Base-by-base conservation (phyloP, 2,113 vertebrate species). In the Fregetta grallaria region DNA sequence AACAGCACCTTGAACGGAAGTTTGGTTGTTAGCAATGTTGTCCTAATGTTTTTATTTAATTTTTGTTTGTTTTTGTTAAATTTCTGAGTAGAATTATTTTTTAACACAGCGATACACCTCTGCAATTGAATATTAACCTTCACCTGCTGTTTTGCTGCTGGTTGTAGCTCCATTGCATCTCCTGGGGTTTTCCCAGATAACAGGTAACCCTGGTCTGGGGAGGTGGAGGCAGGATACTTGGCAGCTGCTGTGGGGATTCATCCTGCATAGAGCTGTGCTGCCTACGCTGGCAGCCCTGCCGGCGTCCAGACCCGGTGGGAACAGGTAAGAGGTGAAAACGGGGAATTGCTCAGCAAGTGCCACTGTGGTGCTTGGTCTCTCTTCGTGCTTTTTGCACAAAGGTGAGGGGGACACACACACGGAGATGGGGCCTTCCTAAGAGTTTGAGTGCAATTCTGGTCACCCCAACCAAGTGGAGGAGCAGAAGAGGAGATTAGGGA, bases 371-470 rank as follows among this genome's bases (percentile, higher is more conserved):
- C 29, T 53, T 34, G 15, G 11, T 73, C 18, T 38, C 29, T 52
- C 5, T n/a, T 47, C 5, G 1, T 45, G 34, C 40, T 50, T 47
- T 62, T 56, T 34, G 22, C 9, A 11, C 9, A 7, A 36, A 68
- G 18, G n/a, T 68, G n/a, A 36, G 52, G 26, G 4, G 3, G 3
- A 3, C 11, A 32, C 6, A 26, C 2, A 4, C 3, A 4, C 0
- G 3, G 49, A 14, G 56, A 12, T 40, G 29, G 49, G 18, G 4
- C 53, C 8, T 19, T 62, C 11, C 5, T 4, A 6, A 26, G 53
- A 34, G 27, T 55, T 45, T 32, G 23, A 38, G 63, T 17, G n/a
- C 13, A 56, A 1, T 58, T 44, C 36, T 38, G 27, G 11, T 67
- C 30, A 29, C 22, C 40, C 10, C 10, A 45, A 19, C 22, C 13